Evolutionary conservation across 1,140 invertebrate genomes (phyloP).

Genomic region (Drosophila chauvacae): DNA sequence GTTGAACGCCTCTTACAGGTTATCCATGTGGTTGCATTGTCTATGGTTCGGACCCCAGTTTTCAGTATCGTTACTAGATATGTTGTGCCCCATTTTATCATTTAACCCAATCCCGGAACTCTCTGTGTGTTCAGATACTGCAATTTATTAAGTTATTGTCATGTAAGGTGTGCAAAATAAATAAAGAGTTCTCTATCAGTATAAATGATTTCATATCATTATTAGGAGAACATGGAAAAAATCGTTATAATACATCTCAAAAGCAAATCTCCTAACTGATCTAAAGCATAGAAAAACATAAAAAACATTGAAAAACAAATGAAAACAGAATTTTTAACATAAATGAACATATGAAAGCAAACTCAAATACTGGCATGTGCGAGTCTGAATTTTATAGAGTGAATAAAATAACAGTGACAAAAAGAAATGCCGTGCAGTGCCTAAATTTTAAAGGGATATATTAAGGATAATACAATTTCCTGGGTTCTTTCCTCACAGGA

Average conservation of each 20-base stretch:
- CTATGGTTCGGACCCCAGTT: conserved; percentile 79
- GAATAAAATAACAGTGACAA: too few species aligned
- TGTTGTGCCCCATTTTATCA: conserved; percentile 43
- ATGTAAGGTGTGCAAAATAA: conserved; percentile 34
- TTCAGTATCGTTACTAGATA: conserved; percentile 79
- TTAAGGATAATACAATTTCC: too few species aligned
- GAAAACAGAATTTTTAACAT: too few species aligned
- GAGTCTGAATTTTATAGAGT: too few species aligned
- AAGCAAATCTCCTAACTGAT: too few species aligned
- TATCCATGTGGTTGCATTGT: conserved; percentile 83
- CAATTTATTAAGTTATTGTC: conserved; percentile 22
- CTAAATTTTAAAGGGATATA: too few species aligned
- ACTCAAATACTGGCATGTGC: too few species aligned
- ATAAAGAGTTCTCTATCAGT: conserved; percentile 13
- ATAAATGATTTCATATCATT: neutral
- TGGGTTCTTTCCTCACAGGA: neutral
- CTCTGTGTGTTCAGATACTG: conserved; percentile 32
- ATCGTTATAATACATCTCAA: neutral
- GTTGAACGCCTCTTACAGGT: conserved; percentile 75
- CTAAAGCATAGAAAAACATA: too few species aligned
- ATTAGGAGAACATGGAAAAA: neutral
- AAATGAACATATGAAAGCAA: too few species aligned
- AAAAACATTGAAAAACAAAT: too few species aligned
- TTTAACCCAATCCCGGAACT: conserved; percentile 36
- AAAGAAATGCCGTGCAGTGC: too few species aligned